Evolutionary conservation across 2,113 vertebrate genomes (phyloP).

Genomic region (Nothocercus julius): DNA sequence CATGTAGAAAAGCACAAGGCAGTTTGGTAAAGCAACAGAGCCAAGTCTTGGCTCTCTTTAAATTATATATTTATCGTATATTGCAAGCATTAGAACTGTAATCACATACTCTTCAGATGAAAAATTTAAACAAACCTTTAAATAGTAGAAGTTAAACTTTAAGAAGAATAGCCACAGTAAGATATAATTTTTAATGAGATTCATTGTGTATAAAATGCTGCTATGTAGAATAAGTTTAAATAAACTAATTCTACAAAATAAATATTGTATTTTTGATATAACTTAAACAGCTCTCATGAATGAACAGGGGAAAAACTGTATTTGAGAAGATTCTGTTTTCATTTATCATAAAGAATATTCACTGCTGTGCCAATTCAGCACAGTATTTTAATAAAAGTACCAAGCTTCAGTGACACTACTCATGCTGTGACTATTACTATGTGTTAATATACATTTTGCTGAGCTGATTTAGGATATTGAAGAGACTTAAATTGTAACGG

Average conservation of each 20-base stretch:
- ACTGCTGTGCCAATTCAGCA: neutral
- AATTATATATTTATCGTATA: neutral
- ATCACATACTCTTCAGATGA: neutral
- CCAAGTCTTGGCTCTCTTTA: neutral
- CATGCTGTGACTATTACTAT: neutral
- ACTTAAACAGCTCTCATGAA: neutral
- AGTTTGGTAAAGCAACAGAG: neutral
- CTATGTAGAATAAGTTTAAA: neutral
- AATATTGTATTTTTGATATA: neutral
- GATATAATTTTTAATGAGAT: neutral
- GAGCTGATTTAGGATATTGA: constrained; percentile 16
- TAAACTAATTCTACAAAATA: too few relatives aligned
- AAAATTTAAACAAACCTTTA: neutral
- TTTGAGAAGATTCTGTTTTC: constrained; percentile 28
- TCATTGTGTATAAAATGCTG: neutral
- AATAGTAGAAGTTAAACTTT: neutral
- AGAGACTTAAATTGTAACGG: neutral
- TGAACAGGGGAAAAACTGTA: neutral
- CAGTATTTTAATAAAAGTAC: constrained; percentile 1
- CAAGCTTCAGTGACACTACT: neutral
- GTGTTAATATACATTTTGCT: neutral
- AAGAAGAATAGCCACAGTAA: neutral
- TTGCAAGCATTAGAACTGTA: neutral
- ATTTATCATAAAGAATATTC: constrained; percentile 6
- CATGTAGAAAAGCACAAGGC: neutral